Evolutionary conservation across 2,888 invertebrate species (phyloP).

Genomic region (Uloborus plumipes): DNA sequence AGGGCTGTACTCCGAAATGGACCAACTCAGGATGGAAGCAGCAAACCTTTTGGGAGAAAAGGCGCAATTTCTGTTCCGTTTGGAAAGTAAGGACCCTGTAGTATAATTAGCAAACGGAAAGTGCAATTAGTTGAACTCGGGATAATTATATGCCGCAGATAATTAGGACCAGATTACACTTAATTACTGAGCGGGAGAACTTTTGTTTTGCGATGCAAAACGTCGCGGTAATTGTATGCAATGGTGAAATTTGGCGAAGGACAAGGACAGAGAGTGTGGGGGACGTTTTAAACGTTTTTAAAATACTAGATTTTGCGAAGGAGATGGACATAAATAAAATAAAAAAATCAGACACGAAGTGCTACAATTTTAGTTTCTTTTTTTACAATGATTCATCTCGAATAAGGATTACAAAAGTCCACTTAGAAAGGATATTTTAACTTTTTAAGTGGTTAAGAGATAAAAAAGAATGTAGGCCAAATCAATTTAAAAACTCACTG

Average conservation of each 20-base stretch:
- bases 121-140: constrained; percentile 55
- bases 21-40: constrained; percentile 3
- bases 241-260: constrained; percentile 26
- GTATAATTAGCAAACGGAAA: constrained; percentile 57
- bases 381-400: no score
- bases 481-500: no score
- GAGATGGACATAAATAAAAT: neutral
- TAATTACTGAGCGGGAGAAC: constrained; percentile 50
- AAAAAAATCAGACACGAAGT: no score
- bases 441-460: no score
- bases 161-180: constrained; percentile 62
- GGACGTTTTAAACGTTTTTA: constrained; percentile 26
- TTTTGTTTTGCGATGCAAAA: constrained; percentile 31
- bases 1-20: neutral
- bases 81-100: constrained; percentile 6
- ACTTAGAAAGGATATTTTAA: no score
- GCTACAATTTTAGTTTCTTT: no score
- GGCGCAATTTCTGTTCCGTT: constrained; percentile 25
- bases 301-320: constrained; percentile 1
- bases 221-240: constrained; percentile 32
- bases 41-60: constrained; percentile 43
- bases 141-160: constrained; percentile 59
- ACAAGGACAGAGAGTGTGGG: no score
- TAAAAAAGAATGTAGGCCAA: no score
- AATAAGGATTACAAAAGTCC: no score